Evolutionary conservation across 2,888 invertebrate species (phyloP).

Genomic region (Synergus umbraculus): DNA sequence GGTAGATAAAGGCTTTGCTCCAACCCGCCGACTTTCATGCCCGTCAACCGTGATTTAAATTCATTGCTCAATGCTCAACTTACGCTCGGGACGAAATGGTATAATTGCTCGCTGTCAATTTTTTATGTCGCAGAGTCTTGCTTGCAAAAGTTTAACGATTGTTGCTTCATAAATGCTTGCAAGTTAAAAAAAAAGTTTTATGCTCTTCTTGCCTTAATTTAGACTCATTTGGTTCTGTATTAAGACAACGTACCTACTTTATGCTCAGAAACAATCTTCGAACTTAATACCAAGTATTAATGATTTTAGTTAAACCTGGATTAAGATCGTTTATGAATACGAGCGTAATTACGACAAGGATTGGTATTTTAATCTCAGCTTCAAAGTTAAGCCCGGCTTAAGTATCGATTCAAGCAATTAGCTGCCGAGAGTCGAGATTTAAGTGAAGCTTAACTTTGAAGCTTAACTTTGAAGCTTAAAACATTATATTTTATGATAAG

Average conservation of each 20-base stretch:
- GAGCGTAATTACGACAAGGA: constrained; percentile 19
- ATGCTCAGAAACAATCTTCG: constrained; percentile 4
- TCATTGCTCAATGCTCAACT: constrained; percentile 19
- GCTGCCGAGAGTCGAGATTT: constrained; percentile 20
- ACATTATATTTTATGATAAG: constrained; percentile 19
- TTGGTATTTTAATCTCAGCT: constrained; percentile 29
- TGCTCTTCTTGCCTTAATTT: background rate
- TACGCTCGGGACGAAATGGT: constrained; percentile 19
- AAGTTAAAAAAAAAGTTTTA: background rate
- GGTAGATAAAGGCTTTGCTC: constrained; percentile 25
- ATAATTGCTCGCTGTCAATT: constrained; percentile 34
- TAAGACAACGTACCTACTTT: background rate
- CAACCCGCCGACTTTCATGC: constrained; percentile 26
- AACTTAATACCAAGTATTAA: constrained; percentile 9
- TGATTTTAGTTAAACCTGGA: constrained; percentile 21
- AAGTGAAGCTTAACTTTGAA: constrained; percentile 23
- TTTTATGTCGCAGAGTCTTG: background rate
- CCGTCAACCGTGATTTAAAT: constrained; percentile 37
- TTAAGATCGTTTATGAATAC: constrained; percentile 31
- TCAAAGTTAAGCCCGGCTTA: constrained; percentile 14
- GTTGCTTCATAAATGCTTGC: background rate
- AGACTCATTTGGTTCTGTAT: background rate
- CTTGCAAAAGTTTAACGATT: constrained; percentile 1
- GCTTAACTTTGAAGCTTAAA: background rate
- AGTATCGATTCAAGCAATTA: constrained; percentile 32